These are phyloP conservation scores for Medauroidea extradentata DNA, from an alignment of 1,140 invertebrate genomes.

Conservation along the genomic window DNA sequence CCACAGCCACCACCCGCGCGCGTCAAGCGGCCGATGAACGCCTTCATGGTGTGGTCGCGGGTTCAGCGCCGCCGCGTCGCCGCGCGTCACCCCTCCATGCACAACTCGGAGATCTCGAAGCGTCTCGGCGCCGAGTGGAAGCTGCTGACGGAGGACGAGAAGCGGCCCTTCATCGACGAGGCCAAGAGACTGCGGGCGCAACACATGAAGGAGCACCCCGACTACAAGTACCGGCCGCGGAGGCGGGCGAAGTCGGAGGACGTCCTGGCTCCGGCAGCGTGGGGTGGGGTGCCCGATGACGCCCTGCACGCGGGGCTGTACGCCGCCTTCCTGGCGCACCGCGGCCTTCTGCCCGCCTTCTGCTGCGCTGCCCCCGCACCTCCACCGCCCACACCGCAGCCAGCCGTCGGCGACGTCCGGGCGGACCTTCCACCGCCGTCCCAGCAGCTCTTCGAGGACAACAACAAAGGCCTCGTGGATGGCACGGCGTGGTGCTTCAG, in stretches of 20 bases:
- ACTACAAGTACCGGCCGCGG: conserved; percentile 67
- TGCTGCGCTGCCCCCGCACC: too few relatives aligned
- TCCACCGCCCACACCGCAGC: too few relatives aligned
- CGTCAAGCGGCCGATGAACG: conserved; percentile 45
- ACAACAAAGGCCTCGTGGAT: too few relatives aligned
- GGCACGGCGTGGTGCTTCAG: too few relatives aligned
- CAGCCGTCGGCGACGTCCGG: too few relatives aligned
- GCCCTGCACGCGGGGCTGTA: too few relatives aligned
- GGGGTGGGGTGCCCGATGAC: too few relatives aligned
- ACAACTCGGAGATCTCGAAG: conserved; percentile 56
- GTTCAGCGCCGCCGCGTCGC: conserved; percentile 53
- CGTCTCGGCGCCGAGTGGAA: conserved; percentile 60
- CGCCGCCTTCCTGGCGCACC: too few relatives aligned
- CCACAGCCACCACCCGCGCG: conserved; percentile 9
- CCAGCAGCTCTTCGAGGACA: too few relatives aligned
- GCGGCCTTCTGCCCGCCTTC: too few relatives aligned
- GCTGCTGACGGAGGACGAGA: conserved; percentile 58
- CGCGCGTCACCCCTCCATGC: conserved; percentile 61
- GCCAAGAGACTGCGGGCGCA: conserved; percentile 64
- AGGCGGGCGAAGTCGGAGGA: conserved; percentile 65
- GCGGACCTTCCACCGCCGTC: too few relatives aligned
- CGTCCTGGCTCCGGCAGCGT: too few relatives aligned
- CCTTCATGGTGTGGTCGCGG: conserved; percentile 47
- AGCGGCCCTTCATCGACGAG: conserved; percentile 80
- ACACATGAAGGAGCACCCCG: conserved; percentile 71